Percentiles rank a stretch among this genome's conserved stretches.
phyloP scores from a whole-genome alignment of 2,113 vertebrate genomes.

The Epinephelus lanceolatus region DNA sequence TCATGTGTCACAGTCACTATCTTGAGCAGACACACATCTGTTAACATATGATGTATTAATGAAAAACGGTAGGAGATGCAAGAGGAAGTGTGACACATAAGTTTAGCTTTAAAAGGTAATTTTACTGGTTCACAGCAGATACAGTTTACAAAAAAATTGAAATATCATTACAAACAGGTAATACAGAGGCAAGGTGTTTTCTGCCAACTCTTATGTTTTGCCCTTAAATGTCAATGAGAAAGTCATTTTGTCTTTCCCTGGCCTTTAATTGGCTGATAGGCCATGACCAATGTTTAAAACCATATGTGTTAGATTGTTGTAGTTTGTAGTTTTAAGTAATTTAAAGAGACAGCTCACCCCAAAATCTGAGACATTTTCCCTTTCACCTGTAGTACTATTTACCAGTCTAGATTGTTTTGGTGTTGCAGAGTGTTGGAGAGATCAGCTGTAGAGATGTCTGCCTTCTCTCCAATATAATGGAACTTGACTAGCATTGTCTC shows the following conservation, averaged over 20 bases:
- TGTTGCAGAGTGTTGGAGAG: too few relatives aligned
- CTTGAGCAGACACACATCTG: neutral
- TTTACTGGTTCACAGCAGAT: neutral
- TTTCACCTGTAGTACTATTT: too few relatives aligned
- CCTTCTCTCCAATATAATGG: too few relatives aligned
- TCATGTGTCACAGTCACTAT: neutral
- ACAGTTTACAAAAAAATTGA: neutral
- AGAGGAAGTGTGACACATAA: too few relatives aligned
- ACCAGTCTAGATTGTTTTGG: too few relatives aligned
- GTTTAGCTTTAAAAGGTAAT: neutral
- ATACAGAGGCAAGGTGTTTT: too few relatives aligned
- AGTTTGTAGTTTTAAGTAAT: neutral
- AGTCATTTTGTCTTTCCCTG: neutral
- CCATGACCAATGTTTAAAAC: neutral
- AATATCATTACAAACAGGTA: too few relatives aligned
- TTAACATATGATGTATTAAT: neutral
- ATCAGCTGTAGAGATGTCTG: too few relatives aligned
- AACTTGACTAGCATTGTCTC: too few relatives aligned
- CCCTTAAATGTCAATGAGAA: neutral
- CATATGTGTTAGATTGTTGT: too few relatives aligned
- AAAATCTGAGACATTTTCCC: too few relatives aligned
- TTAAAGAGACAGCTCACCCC: neutral
- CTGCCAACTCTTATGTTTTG: too few relatives aligned
- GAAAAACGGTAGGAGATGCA: neutral
- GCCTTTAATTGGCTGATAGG: neutral